A percentile compares a stretch with the other conserved stretches of the same genome.
Conservation (phyloP, 2,797 vertebrate genomes). For the Sternarchorhynchus goeldii region DNA sequence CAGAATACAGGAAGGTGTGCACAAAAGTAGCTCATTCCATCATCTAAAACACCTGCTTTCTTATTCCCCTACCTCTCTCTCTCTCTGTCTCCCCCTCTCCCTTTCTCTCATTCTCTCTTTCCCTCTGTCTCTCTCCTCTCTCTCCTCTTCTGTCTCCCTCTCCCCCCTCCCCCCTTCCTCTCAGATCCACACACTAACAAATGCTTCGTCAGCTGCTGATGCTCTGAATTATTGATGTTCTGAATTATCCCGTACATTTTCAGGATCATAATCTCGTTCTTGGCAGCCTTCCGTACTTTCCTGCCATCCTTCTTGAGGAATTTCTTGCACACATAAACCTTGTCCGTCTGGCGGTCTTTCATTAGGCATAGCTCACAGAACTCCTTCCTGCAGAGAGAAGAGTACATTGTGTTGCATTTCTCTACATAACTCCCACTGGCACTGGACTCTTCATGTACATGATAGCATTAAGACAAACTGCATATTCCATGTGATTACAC, state of each 20-base stretch:
- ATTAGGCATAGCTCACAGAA: constrained; percentile 87
- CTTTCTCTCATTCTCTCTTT: not conserved
- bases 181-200: constrained; percentile 39
- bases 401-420: constrained; percentile 20
- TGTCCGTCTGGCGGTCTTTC: constrained; percentile 83
- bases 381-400: constrained; percentile 77
- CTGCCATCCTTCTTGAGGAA: constrained; percentile 88
- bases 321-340: constrained; percentile 87
- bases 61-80: not conserved
- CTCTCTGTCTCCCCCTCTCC: not conserved
- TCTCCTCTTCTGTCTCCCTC: constrained; percentile 30
- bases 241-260: constrained; percentile 79
- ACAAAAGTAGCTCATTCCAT: not conserved
- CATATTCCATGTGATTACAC: not conserved
- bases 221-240: constrained; percentile 45
- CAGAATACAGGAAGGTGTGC: constrained; percentile 8
- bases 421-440: not conserved
- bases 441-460: not conserved
- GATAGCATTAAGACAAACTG: not conserved
- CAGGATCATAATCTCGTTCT: constrained; percentile 89
- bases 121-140: not conserved
- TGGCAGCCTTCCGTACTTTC: constrained; percentile 87
- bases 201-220: constrained; percentile 49
- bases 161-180: constrained; percentile 8
- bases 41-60: constrained; percentile 6